A percentile compares a stretch with the other conserved stretches of the same genome.
These are phyloP conservation scores for Gnathonemus echidnorhynchus DNA, from an alignment of 2,113 vertebrate genomes.

Conservation along the genomic window DNA sequence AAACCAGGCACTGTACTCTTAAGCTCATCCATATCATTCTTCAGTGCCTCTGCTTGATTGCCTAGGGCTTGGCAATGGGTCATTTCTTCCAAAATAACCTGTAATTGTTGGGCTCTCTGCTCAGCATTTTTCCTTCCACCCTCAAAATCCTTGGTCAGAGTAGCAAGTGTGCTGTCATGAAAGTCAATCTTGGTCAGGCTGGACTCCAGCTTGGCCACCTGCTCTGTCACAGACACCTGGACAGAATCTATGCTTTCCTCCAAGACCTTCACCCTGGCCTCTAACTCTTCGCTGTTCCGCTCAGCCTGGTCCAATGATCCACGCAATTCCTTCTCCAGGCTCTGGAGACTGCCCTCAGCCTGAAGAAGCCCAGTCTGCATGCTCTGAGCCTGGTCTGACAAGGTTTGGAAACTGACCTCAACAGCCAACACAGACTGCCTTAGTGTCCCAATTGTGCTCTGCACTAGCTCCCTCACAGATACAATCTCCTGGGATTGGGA, in stretches of 20 bases:
- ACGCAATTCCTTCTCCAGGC: conserved; percentile 43
- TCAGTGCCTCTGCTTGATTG: conserved; percentile 49
- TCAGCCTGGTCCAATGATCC: conserved; percentile 46
- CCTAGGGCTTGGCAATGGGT: conserved; percentile 55
- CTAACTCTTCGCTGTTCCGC: conserved; percentile 55
- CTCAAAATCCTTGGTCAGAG: conserved; percentile 44
- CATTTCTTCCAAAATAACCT: conserved; percentile 23
- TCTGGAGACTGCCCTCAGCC: conserved; percentile 37
- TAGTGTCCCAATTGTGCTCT: conserved; percentile 64
- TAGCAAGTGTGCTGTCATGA: conserved; percentile 52
- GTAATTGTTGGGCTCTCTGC: conserved; percentile 41
- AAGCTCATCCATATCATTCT: conserved; percentile 58
- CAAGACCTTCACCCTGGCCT: conserved; percentile 55
- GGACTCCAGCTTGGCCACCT: conserved; percentile 54
- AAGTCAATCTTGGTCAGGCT: conserved; percentile 58
- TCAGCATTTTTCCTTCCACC: conserved; percentile 32
- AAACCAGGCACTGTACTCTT: conserved; percentile 48
- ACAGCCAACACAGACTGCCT: conserved; percentile 58
- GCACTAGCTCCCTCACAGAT: conserved; percentile 64
- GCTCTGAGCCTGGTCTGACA: conserved; percentile 56
- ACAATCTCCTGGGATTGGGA: conserved; percentile 75
- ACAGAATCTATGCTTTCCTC: conserved; percentile 59
- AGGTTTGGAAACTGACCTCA: conserved; percentile 49
- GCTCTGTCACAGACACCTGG: conserved; percentile 37
- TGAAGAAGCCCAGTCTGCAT: conserved; percentile 55